Evolutionary conservation across 2,888 invertebrate species (phyloP), one percentile per base, ranked within the genome.

Genomic region (Notodonta ziczac): DNA sequence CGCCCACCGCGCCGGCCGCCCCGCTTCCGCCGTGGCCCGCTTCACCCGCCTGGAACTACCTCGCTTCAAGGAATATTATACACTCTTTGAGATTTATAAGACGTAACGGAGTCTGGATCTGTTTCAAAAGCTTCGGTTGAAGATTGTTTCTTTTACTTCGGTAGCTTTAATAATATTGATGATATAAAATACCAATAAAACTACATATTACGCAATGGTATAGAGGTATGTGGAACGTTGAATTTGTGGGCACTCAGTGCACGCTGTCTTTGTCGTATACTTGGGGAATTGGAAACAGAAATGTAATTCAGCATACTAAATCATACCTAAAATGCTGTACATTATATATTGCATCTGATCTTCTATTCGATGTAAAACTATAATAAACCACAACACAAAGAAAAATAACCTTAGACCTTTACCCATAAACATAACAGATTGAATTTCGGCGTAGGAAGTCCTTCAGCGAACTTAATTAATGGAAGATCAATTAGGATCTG

Each of bases 381-480:
- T 6, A 35, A 35, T 35, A 7, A 35, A 35, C 35, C 5, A 7
- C 35, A 35, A 35, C 35, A 7, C 35, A 35, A 35, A 35, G 35
- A 7, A 35, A 13, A 2, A 13, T n/a, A 46, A 46, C 46, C n/a
- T 2, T n/a, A 46, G n/a, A 46, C 46, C 13, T 46, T 46, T n/a
- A 46, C n/a, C n/a, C 13, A 46, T 2, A 46, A 46, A 46, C 10
- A 8, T 16, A 16, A 16, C 9, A 16, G 16, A 50, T 16, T 50
- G 8, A 50, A 16, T 50, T 16, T 16, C 16, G 50, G n/a, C 24
- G 24, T 32, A 32, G 32, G 35, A 53, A 53, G 10, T 53, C 53
- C 16, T 53, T 32, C 5, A 6, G 35, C 13, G 53, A 53, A 53
- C 53, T 53, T 13, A 53, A 53, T 53, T 24, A 35, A 53, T 35